Conservation (phyloP, 2,113 vertebrate species). For the Chloroceryle aenea region DNA sequence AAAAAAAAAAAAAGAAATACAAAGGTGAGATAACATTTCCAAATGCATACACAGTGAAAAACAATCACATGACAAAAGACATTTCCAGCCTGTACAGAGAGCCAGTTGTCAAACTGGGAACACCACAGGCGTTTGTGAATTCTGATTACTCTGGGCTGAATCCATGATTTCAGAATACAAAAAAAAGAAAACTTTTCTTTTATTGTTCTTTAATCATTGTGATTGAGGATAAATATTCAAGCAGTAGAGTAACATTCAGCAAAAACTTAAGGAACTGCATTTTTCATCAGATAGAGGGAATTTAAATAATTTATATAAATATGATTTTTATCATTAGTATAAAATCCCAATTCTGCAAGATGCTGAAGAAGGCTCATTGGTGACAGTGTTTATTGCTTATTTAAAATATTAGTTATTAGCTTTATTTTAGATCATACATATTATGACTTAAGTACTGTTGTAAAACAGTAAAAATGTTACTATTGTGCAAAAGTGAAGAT, state of each 20-base stretch:
- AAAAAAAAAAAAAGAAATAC: neutral
- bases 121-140: neutral
- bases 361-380: neutral
- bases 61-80: neutral
- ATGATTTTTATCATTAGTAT: neutral
- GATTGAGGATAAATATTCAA: neutral
- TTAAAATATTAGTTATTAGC: slow-evolving; percentile 3
- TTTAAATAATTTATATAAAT: neutral
- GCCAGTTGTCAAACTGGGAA: neutral
- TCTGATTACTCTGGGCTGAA: neutral
- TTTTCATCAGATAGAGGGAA: neutral
- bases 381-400: neutral
- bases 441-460: neutral
- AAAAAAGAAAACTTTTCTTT: neutral
- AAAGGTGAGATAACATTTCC: neutral
- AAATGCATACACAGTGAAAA: neutral
- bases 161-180: neutral
- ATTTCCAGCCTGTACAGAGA: neutral
- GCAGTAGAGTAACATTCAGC: neutral
- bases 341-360: neutral
- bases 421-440: neutral
- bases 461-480: neutral
- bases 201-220: neutral
- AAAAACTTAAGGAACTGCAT: neutral
- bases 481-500: neutral